Base-by-base conservation (phyloP, 2,113 vertebrate species). In the Glareola pratincola region DNA sequence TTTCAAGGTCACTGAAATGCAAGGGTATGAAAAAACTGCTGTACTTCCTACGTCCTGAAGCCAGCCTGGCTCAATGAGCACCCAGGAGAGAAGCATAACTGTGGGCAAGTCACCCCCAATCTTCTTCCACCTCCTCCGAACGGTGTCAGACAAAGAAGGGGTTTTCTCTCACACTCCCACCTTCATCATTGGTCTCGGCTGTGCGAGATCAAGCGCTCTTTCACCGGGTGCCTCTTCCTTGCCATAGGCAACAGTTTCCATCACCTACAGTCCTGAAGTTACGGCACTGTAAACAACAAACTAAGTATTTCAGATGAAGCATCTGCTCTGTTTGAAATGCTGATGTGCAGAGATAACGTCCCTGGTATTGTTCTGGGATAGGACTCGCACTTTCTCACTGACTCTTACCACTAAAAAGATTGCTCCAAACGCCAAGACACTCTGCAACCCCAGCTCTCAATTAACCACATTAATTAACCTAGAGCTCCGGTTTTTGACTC, bases 181-280 rank as follows among this genome's bases (percentile, higher is more conserved):
- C 17, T 21, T 8, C 3, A 1, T 13, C 75, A 13, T 34, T 10
- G 12, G n/a, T 6, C 54, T 24, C 6, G 0, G 36, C 45, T 1
- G 9, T 4, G 6, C 4, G 2, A 10, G 45, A 66, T 3, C 53
- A n/a, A 51, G 63, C 15, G 11, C 45, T 51, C 43, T 14, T 73
- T 45, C 48, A 6, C 53, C 21, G 36, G 8, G 9, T 26, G 39
- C 32, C 32, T 64, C 56, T 3, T 51, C 72, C 50, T 30, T 57
- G 32, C 63, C 48, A 24, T 21, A 27, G 48, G 20, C 43, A 57
- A 48, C 7, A 17, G 15, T 10, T 59, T 20, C 45, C 13, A 7
- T 12, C 75, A 14, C 34, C 39, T 22, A 30, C 19, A 14, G 39
- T 18, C 26, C 53, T 47, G 32, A 51, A 57, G 21, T 48, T 32